Percentiles rank a stretch among this genome's conserved stretches.
Evolutionary conservation across 2,113 vertebrate genomes (phyloP).

Genomic region (Triplophysa tibetana): DNA sequence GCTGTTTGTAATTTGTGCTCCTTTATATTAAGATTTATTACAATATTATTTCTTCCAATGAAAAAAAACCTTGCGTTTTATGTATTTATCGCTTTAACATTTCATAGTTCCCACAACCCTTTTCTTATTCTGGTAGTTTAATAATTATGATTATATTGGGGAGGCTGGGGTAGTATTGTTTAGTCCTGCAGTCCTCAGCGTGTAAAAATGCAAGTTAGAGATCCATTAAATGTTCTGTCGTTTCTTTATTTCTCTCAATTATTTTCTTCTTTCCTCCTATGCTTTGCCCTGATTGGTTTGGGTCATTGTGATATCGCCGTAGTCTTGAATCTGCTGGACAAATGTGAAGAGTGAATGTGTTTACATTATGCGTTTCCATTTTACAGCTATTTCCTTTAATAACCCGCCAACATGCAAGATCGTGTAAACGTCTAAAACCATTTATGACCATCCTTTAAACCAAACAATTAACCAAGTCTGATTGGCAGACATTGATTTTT

Average conservation of each 20-base stretch:
- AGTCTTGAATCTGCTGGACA: background rate
- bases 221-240: background rate
- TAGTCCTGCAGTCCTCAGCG: background rate
- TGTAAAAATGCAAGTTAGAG: background rate
- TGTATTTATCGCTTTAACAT: conserved; percentile 9
- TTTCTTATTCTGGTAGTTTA: background rate
- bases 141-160: background rate
- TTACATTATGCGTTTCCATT: background rate
- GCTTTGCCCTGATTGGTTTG: background rate
- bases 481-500: too few species aligned
- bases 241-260: background rate
- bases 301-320: background rate
- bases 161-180: background rate
- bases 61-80: background rate
- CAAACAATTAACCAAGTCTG: too few species aligned
- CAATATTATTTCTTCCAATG: background rate
- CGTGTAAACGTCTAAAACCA: too few species aligned
- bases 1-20: background rate
- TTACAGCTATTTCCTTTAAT: too few species aligned
- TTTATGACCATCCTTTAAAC: too few species aligned
- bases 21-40: background rate
- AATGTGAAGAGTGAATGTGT: background rate
- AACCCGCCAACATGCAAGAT: too few species aligned
- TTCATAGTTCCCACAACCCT: background rate
- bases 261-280: background rate